phyloP scores from a whole-genome alignment of 2,113 vertebrate genomes.

The Halcyon malimbica region DNA sequence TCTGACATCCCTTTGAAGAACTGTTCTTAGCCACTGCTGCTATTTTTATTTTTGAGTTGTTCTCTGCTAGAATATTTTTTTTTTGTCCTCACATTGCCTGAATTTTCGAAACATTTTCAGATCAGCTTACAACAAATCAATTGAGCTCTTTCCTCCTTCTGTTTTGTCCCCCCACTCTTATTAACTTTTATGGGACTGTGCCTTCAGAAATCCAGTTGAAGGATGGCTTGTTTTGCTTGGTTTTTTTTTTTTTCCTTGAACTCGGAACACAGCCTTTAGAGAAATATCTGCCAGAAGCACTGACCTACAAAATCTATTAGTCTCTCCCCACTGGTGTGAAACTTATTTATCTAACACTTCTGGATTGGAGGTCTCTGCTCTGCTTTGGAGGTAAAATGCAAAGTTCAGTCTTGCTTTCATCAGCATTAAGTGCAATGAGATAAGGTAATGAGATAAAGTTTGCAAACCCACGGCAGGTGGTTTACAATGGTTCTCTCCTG shows the following conservation, averaged over 20 bases:
- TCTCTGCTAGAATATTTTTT: not conserved
- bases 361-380: not conserved
- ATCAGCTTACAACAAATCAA: conserved; percentile 24
- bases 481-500: not conserved
- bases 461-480: not conserved
- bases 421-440: not conserved
- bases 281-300: conserved; percentile 20
- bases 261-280: conserved; percentile 13
- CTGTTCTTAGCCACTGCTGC: conserved; percentile 28
- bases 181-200: not conserved
- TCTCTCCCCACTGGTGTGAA: conserved; percentile 1
- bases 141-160: not conserved
- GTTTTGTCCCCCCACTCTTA: not conserved
- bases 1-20: conserved; percentile 67
- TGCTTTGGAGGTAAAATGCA: not conserved
- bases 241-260: not conserved
- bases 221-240: not conserved
- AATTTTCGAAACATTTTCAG: conserved; percentile 24
- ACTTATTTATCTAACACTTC: not conserved
- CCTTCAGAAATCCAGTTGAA: not conserved
- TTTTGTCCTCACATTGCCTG: not conserved
- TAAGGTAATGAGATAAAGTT: not conserved
- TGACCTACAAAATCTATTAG: conserved; percentile 60
- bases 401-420: not conserved
- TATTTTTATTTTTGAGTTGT: conserved; percentile 64